Evolutionary conservation across 2,113 vertebrate species (phyloP).

Genomic region (Micromys minutus): DNA sequence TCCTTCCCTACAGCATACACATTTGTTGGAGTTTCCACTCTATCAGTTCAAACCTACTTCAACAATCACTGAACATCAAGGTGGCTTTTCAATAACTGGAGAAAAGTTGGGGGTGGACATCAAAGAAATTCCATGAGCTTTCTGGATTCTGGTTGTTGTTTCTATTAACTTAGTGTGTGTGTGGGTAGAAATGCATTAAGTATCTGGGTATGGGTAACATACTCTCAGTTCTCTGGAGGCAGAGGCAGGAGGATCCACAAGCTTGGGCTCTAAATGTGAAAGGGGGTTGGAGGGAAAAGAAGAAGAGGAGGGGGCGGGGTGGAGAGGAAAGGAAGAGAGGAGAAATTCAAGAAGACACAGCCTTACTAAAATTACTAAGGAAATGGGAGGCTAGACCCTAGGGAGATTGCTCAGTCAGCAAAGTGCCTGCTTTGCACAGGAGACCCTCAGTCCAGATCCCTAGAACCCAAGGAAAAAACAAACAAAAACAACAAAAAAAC

Average conservation of each 20-base stretch:
- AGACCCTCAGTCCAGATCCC: neutral
- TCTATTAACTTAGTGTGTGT: neutral
- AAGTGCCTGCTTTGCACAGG: neutral
- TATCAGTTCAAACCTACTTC: neutral
- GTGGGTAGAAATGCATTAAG: neutral
- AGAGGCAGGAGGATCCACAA: neutral
- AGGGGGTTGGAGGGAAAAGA: no score
- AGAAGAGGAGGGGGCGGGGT: no score
- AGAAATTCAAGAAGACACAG: neutral
- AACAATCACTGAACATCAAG: conserved; percentile 23
- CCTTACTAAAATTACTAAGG: neutral
- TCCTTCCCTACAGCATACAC: neutral
- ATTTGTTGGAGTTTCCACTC: neutral
- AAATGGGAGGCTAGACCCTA: neutral
- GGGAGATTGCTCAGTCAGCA: neutral
- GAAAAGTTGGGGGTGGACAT: neutral
- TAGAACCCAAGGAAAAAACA: neutral
- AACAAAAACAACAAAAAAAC: neutral
- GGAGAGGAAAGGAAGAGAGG: neutral
- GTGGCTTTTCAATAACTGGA: neutral
- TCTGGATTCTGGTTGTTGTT: neutral
- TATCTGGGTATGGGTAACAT: neutral
- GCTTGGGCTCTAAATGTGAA: neutral
- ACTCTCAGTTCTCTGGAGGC: neutral
- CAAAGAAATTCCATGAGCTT: neutral